Conservation (phyloP, 2,888 invertebrate genomes). For the Drosophila setosimentum region DNA sequence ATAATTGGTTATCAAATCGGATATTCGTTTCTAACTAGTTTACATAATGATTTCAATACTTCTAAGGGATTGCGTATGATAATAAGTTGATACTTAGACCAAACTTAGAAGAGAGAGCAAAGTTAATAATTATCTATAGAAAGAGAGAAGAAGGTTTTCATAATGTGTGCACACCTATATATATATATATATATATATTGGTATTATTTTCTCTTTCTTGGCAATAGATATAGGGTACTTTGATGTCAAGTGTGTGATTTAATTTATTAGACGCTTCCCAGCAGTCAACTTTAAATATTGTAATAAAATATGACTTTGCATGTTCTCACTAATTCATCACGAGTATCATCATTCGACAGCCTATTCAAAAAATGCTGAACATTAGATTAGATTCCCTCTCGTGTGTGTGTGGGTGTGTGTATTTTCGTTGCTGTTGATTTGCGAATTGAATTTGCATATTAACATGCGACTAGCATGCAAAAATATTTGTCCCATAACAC, state of each 20-base stretch:
- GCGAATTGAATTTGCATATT: constrained; percentile 73
- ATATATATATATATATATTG: no score
- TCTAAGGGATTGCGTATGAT: no score
- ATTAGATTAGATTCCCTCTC: constrained; percentile 47
- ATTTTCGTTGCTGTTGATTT: constrained; percentile 62
- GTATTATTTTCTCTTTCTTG: not conserved
- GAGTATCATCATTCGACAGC: constrained; percentile 10
- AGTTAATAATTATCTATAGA: no score
- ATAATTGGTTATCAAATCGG: not conserved
- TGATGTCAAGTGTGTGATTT: not conserved
- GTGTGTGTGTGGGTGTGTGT: not conserved
- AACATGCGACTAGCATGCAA: constrained; percentile 47
- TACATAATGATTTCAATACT: no score
- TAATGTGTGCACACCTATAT: no score
- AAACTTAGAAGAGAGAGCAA: no score
- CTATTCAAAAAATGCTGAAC: constrained; percentile 2
- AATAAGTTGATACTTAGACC: no score
- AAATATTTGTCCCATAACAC: constrained; percentile 34
- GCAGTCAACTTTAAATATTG: constrained; percentile 43
- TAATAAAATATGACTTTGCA: constrained; percentile 42
- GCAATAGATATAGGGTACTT: not conserved
- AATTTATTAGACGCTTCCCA: not conserved
- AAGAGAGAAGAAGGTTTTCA: no score
- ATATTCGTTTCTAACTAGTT: not conserved
- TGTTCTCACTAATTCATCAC: constrained; percentile 15